Evolutionary conservation across 2,888 invertebrate genomes (phyloP), one percentile per base, ranked within the genome.

Genomic region (Hirtodrosophila cameraria): DNA sequence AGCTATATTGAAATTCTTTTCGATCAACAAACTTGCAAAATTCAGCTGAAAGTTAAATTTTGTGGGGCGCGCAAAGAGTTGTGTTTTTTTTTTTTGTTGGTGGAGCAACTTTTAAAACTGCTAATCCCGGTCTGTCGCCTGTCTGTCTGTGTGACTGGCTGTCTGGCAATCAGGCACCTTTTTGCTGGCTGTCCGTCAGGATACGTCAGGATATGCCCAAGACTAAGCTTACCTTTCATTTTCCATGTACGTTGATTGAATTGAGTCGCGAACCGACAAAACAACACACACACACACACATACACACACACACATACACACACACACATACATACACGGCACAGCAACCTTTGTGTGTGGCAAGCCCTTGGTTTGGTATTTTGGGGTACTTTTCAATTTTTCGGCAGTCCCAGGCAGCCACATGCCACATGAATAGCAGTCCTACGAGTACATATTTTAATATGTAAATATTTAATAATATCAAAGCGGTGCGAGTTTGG

Each of bases 391-490:
- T 61, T 59, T 46, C 52, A 43, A 57, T 66, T 54, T 58, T 15
- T 15, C n/a, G 57, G 39, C 39, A 16, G 12, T 45, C 30, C 52
- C 62, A n/a, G 30, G 11, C 39, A 16, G 27, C n/a, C 18, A 13
- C 57, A 50, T 23, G 36, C 55, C 49, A 58, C 68, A 71, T 71
- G 39, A 70, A 73, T 67, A 57, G 42, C 61, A 60, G 64, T 2
- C 50, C 74, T 55, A 52, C 30, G 57, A 65, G 68, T 63, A 77
- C 59, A 80, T 73, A 73, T 81, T 81, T 74, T 66, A 65, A 65
- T 81, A 80, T 84, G 81, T 84, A 81, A 81, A 81, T 81, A 81
- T 86, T 80, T 86, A 84, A 81, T 80, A 76, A 80, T 83, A 80
- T 85, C 83, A 82, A 79, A 75, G 61, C 48, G 45, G 42, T 30